Evolutionary conservation across 2,113 vertebrate genomes (phyloP), one percentile per base, ranked within the genome.

Genomic region (Centrocercus urophasianus): DNA sequence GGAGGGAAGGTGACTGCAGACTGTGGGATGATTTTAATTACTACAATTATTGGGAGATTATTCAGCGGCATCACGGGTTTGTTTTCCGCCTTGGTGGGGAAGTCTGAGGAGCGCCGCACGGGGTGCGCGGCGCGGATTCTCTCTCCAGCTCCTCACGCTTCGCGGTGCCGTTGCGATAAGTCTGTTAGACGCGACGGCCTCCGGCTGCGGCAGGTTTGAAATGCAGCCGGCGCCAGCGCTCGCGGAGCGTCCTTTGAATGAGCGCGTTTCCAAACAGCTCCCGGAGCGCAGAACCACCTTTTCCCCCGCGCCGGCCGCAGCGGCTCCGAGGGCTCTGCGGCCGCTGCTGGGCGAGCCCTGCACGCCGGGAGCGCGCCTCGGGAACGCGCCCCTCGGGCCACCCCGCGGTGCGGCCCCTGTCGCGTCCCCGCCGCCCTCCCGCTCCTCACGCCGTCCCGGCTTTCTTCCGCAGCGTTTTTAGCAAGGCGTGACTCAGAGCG

Each of bases 1-100:
- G 97, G 98, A 97, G 97, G 93, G 96, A 96, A 98, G 98, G 98
- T 98, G 97, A 97, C 98, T 98, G 97, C 95, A 97, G 97, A 91
- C 96, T 88, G 89, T 93, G 65, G 97, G 97, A 98, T 98, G 97
- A 97, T 97, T 98, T 98, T 98, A 98, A 98, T 98, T 97, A 97
- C 98, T 96, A 96, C 97, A 97, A 97, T 98, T 98, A 98, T 97
- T 97, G 97, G 87, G 80, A 97, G 97, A 97, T 98, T 98, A 97
- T 98, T 97, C 97, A 94, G 95, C 97, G 96, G 96, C 97, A 95
- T 90, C 96, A 78, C 74, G 50, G 97, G 83, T 96, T 96, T 98
- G 97, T 96, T 98, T 97, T 97, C 94, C 96, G 96, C 95, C 90
- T 94, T 78, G 84, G 87, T 87, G 66, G 81, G 91, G 85, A 94